Evolutionary conservation across 1,140 invertebrate species (phyloP), one percentile per base, ranked within the genome.

Genomic region (Drosophila fuyamai): DNA sequence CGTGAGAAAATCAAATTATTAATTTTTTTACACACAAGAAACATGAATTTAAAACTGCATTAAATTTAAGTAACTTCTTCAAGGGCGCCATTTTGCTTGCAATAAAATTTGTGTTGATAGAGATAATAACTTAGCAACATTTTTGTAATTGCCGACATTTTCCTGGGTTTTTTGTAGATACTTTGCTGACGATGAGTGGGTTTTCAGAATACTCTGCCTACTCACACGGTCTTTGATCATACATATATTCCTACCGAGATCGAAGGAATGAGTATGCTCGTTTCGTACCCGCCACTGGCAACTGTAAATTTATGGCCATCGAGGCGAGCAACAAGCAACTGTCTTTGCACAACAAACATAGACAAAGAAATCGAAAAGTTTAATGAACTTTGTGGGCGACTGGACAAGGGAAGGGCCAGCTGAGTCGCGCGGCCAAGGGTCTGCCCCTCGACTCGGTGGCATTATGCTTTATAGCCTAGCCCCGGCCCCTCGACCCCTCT

Each of bases 291-390:
- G 57, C 14, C 65, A 50, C 46, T 66, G 47, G 65, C 13, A 67
- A 67, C 59, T 65, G 60, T 51, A 67, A 43, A 51, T 32, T 41
- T 67, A 51, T 65, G 59, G 44, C n/a, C 60, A 59, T 41, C 54
- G 60, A 40, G 54, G 5, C 60, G 27, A 59, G 60, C 60, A 60
- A 62, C 60, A 62, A 62, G 55, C 46, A 48, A 68, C 47, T 36
- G 46, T 32, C 65, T 68, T 66, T 36, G 44, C 65, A 68, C 48
- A 68, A 50, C 35, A 58, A 29, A 29, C 60, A 68, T 68, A 71
- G 67, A 71, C 66, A 71, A 71, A 71, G 66, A 71, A 71, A 71
- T 70, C 51, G 67, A 71, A 70, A 71, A 68, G 67, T 71, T 71
- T 71, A 71, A 48, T 71, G 67, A 71, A 71, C 67, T 58, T 46